These are phyloP conservation scores for Cybosia mesomella DNA, from an alignment of 2,888 invertebrate species.

Conservation along the genomic window DNA sequence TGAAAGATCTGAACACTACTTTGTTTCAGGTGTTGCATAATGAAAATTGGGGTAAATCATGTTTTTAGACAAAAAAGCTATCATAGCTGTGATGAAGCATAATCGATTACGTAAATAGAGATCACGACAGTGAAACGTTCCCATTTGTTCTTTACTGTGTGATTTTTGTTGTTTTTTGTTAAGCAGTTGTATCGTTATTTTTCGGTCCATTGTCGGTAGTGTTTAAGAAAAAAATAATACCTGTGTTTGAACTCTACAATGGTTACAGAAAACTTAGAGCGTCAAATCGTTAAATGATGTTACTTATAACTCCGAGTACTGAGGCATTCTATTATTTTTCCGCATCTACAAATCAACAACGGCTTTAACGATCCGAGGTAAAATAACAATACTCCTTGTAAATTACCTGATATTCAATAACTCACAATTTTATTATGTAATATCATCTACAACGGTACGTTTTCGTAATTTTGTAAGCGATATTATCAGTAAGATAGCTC, in stretches of 20 bases:
- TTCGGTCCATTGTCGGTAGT: conserved; percentile 7
- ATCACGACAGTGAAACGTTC: conserved; percentile 59
- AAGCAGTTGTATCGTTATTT: conserved; percentile 1
- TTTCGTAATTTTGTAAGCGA: neutral
- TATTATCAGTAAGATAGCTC: too few relatives aligned
- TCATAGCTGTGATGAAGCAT: conserved; percentile 50
- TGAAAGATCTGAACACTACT: conserved; percentile 16
- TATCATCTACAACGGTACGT: neutral
- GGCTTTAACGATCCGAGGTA: neutral
- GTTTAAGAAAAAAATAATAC: neutral
- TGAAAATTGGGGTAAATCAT: conserved; percentile 58
- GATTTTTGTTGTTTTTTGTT: conserved; percentile 51
- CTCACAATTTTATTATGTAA: neutral
- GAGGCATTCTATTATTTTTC: neutral
- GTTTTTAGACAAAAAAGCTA: conserved; percentile 61
- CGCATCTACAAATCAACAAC: neutral
- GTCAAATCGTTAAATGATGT: neutral
- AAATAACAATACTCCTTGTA: neutral
- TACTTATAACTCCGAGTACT: neutral
- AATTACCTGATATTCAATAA: conserved; percentile 6
- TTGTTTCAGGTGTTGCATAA: conserved; percentile 57
- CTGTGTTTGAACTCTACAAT: neutral
- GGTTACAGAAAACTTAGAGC: neutral
- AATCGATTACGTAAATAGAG: conserved; percentile 67
- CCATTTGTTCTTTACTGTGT: conserved; percentile 47